Conservation (phyloP, 2,113 vertebrate species). For the Lagopus leucura region DNA sequence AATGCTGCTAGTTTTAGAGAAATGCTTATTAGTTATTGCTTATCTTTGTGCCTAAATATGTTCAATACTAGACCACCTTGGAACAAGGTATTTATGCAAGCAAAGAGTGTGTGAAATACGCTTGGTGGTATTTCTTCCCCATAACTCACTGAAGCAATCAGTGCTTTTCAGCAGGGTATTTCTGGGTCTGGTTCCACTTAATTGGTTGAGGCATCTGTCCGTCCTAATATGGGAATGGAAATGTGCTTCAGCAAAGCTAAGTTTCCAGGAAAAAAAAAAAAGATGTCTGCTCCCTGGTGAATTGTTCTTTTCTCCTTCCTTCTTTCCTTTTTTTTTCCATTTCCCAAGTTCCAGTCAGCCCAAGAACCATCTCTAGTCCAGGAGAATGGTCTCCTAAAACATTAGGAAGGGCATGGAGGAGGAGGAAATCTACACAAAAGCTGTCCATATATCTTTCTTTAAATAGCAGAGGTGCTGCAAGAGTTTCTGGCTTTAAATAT, state of each 20-base stretch:
- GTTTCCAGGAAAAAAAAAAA: neutral
- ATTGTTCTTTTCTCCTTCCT: neutral
- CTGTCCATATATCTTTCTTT: neutral
- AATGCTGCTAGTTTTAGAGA: neutral
- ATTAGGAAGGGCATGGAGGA: neutral
- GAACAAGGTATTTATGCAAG: neutral
- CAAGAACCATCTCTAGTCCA: neutral
- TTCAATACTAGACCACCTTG: neutral
- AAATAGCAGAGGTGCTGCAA: neutral
- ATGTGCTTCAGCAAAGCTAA: neutral
- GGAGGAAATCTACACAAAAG: too few species aligned
- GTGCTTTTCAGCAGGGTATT: neutral
- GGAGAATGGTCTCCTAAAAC: neutral
- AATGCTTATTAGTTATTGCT: neutral
- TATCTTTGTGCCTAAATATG: neutral
- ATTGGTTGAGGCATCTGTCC: neutral
- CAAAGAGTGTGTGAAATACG: neutral
- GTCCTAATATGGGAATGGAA: neutral
- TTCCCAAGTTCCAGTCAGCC: neutral
- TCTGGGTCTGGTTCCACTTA: neutral
- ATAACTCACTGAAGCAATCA: neutral
- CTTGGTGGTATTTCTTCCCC: neutral
- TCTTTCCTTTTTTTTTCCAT: neutral
- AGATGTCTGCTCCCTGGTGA: neutral
- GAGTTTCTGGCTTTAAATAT: neutral